Conservation (phyloP, 2,797 vertebrate genomes). For the Chelon auratus region DNA sequence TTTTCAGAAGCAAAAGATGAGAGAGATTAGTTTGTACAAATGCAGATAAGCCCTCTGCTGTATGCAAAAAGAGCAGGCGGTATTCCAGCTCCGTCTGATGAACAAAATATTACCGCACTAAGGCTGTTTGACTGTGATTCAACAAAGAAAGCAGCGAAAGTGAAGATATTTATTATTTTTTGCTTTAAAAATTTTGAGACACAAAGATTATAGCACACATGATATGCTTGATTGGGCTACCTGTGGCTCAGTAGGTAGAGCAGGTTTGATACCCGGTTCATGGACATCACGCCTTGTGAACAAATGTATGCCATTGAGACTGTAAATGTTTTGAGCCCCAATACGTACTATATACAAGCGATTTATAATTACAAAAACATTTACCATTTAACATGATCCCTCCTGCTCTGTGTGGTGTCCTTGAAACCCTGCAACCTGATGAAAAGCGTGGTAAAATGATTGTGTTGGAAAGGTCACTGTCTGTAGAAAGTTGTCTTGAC, state of each 20-base stretch:
- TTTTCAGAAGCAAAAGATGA: constrained; percentile 12
- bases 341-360: too few species aligned
- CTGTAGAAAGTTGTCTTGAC: constrained; percentile 12
- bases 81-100: constrained; percentile 17
- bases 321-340: too few species aligned
- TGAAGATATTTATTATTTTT: too few species aligned
- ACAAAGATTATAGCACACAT: too few species aligned
- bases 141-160: background rate
- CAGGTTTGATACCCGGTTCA: too few species aligned
- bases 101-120: background rate
- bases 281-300: too few species aligned
- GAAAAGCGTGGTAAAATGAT: background rate
- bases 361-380: too few species aligned
- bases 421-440: constrained; percentile 20
- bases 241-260: too few species aligned
- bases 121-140: constrained; percentile 1
- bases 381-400: background rate
- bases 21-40: constrained; percentile 16
- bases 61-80: constrained; percentile 13
- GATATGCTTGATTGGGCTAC: too few species aligned
- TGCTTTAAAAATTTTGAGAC: too few species aligned
- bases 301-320: too few species aligned
- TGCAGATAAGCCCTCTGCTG: constrained; percentile 15
- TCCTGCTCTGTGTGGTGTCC: background rate
- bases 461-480: background rate